Percentiles rank a stretch among this genome's conserved stretches.
Evolutionary conservation across 2,888 invertebrate genomes (phyloP).

Genomic region (Machimus rusticus): DNA sequence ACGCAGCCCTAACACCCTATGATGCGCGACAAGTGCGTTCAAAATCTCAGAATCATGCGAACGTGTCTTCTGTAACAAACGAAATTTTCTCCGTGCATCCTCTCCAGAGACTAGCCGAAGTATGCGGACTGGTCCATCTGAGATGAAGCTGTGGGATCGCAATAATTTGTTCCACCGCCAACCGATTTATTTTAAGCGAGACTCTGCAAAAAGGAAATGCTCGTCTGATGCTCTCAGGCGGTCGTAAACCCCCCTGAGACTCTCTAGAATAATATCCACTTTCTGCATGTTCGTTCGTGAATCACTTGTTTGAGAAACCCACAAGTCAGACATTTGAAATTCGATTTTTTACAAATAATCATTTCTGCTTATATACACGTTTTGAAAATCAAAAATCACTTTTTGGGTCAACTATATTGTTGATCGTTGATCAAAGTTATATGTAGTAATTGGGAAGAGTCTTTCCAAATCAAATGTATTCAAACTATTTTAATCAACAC

Average conservation of each 20-base stretch:
- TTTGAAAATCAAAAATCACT: too few species aligned
- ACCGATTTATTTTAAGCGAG: neutral
- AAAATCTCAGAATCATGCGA: neutral
- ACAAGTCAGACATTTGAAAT: neutral
- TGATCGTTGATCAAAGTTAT: too few species aligned
- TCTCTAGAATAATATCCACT: neutral
- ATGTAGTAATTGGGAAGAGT: too few species aligned
- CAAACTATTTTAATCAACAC: too few species aligned
- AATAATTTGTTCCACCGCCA: constrained; percentile 17
- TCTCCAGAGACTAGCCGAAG: constrained; percentile 7
- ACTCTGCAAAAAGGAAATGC: constrained; percentile 26
- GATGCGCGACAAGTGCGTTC: neutral
- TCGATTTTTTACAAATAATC: neutral
- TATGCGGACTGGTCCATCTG: neutral
- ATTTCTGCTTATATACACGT: too few species aligned
- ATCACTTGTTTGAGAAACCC: neutral
- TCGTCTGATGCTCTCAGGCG: neutral
- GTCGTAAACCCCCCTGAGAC: neutral
- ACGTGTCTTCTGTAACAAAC: neutral
- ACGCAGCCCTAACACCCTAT: neutral
- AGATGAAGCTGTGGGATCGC: neutral
- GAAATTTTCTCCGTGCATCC: constrained; percentile 15
- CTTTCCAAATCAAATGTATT: too few species aligned
- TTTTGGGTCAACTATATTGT: too few species aligned
- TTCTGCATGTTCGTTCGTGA: neutral